Evolutionary conservation across 2,797 vertebrate genomes (phyloP).

Genomic region (Macropodus opercularis): DNA sequence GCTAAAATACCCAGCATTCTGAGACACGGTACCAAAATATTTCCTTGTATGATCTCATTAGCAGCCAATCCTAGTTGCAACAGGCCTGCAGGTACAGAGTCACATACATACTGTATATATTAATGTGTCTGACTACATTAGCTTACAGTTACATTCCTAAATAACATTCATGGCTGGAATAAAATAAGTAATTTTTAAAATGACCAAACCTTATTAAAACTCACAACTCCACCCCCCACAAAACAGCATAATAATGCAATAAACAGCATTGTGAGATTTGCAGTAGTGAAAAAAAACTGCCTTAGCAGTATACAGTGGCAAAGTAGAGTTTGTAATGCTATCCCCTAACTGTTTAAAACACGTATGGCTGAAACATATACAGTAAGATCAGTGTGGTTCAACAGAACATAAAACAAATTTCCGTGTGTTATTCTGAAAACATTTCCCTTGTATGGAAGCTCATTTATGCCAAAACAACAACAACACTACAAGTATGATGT

Average conservation of each 20-base stretch:
- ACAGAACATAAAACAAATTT: slow-evolving; percentile 4
- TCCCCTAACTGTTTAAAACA: neutral
- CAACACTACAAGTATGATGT: neutral
- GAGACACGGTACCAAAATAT: slow-evolving; percentile 85
- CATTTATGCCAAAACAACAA: neutral
- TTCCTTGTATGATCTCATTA: slow-evolving; percentile 78
- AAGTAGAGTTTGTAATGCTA: slow-evolving; percentile 49
- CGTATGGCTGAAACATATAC: neutral
- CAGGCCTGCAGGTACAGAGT: slow-evolving; percentile 72
- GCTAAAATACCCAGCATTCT: slow-evolving; percentile 80
- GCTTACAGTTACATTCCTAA: slow-evolving; percentile 85
- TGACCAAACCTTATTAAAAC: slow-evolving; percentile 74
- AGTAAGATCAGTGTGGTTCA: slow-evolving; percentile 18
- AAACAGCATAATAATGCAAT: slow-evolving; percentile 40
- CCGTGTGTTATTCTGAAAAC: slow-evolving; percentile 4
- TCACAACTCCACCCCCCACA: slow-evolving; percentile 55
- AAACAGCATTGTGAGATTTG: slow-evolving; percentile 70
- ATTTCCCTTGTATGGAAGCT: slow-evolving; percentile 19
- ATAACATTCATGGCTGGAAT: slow-evolving; percentile 79
- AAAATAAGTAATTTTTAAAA: slow-evolving; percentile 59
- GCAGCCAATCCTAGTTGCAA: slow-evolving; percentile 77
- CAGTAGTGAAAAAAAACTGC: slow-evolving; percentile 80
- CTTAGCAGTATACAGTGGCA: slow-evolving; percentile 69
- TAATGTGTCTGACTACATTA: slow-evolving; percentile 87
- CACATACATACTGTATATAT: slow-evolving; percentile 81